Percentiles rank a stretch among this genome's conserved stretches.
Evolutionary conservation across 2,888 invertebrate genomes (phyloP).

Genomic region (Linnaemya vulpina): DNA sequence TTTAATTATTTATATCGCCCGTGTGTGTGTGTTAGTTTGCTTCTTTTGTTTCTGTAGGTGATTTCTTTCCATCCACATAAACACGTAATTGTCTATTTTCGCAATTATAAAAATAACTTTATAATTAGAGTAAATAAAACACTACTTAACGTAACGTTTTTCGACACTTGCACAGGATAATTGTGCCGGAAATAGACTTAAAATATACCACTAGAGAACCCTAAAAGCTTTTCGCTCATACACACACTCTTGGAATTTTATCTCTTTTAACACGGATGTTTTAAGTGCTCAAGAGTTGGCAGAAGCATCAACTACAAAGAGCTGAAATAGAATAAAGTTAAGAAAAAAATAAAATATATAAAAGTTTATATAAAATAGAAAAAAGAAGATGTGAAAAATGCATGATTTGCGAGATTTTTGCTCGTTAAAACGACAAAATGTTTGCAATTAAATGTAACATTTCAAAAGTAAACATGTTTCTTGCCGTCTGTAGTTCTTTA

Average conservation of each 20-base stretch:
- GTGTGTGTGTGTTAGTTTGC: background rate
- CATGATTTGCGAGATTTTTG: slow-evolving; percentile 49
- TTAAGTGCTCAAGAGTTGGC: slow-evolving; percentile 66
- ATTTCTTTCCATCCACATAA: background rate
- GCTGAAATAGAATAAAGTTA: background rate
- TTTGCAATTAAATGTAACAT: slow-evolving; percentile 70
- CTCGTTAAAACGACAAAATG: slow-evolving; percentile 72
- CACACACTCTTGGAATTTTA: slow-evolving; percentile 45
- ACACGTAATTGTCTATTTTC: slow-evolving; percentile 40
- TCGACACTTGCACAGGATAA: slow-evolving; percentile 62
- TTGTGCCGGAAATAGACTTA: slow-evolving; percentile 72
- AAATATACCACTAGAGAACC: slow-evolving; percentile 71
- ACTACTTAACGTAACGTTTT: slow-evolving; percentile 49
- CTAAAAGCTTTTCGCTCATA: slow-evolving; percentile 65
- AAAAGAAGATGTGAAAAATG: slow-evolving; percentile 21
- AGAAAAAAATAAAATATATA: background rate
- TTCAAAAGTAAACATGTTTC: slow-evolving; percentile 61
- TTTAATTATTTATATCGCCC: background rate
- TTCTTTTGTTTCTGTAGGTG: background rate
- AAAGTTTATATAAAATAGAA: background rate
- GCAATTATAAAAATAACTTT: slow-evolving; percentile 62
- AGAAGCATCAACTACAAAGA: slow-evolving; percentile 43
- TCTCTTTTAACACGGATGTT: slow-evolving; percentile 70
- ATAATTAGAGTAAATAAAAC: slow-evolving; percentile 68
- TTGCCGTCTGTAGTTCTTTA: slow-evolving; percentile 26